These are phyloP conservation scores for Ochotona curzoniae DNA, from an alignment of 2,113 vertebrate genomes.

Conservation along the genomic window DNA sequence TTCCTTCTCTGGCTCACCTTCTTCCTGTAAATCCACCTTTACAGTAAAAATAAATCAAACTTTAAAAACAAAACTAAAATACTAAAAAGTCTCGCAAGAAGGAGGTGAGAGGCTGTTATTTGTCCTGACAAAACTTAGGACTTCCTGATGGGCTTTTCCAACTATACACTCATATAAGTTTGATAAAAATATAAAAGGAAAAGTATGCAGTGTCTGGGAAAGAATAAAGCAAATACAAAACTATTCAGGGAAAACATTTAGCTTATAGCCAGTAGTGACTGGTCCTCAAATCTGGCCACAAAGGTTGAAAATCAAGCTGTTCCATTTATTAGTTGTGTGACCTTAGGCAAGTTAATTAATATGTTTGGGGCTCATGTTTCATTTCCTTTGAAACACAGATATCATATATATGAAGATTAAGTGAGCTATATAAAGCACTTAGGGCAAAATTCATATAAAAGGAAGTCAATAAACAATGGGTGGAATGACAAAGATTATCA, in stretches of 20 bases:
- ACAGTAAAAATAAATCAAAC: no score
- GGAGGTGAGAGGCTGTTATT: not conserved
- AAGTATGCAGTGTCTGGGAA: not conserved
- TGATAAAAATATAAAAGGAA: not conserved
- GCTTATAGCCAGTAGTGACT: not conserved
- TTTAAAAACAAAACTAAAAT: no score
- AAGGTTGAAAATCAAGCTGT: not conserved
- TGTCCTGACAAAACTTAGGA: not conserved
- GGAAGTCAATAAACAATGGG: not conserved
- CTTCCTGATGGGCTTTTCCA: not conserved
- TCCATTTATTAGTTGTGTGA: not conserved
- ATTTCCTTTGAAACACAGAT: slow-evolving; percentile 47
- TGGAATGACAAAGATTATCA: slow-evolving; percentile 2
- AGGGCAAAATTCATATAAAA: not conserved
- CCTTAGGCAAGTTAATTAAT: not conserved
- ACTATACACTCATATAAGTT: not conserved
- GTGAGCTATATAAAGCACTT: not conserved
- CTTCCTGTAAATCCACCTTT: no score
- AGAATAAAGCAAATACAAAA: slow-evolving; percentile 7
- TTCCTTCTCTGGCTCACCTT: no score
- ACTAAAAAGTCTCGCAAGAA: not conserved
- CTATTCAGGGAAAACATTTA: not conserved
- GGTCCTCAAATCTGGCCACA: not conserved
- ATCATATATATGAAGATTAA: not conserved
- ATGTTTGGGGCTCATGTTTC: not conserved